Base-by-base conservation (phyloP, 1,140 invertebrate species). In the Mesaphorura yosii region DNA sequence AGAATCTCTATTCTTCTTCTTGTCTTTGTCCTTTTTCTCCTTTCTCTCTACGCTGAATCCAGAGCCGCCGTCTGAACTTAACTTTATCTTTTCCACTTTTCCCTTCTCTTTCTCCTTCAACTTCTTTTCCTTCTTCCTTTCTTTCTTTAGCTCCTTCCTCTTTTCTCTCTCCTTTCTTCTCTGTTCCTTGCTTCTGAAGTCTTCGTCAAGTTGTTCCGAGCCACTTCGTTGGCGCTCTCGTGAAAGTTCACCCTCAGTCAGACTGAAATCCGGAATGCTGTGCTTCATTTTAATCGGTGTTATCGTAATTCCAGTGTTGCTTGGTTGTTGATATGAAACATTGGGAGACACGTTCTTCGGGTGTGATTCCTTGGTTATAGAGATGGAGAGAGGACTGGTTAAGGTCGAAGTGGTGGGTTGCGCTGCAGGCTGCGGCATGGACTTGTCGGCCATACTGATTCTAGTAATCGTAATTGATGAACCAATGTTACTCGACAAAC, bases 21-120 rank as follows among this genome's bases (percentile, higher is more conserved):
- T 75, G 55, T 76, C 76, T 3, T 72, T 66, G 53, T 72, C 74
- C 56, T 76, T 77, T 47, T 78, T 79, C 58, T 81, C 81, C 48
- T 77, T 77, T 58, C 77, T 74, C 41, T 76, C 72, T 37, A 75
- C 69, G 37, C n/a, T n/a, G 10, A 6, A 6, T n/a, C n/a, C 7
- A 17, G 19, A 19, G 40, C 77, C 74, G 50, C 75, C 67, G 64
- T 72, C 69, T 69, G 76, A 58, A 70, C 73, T 72, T 56, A 75
- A 64, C 31, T 71, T 73, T 47, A 72, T 54, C 76, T 75, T 67
- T 69, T 75, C 64, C 72, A 76, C 67, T 58, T 56, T 40, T 72
- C 76, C 55, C 74, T 73, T 66, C 37, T 31, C 46, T 59, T 74
- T 75, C 12, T 71, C 60, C 69, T 76, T 80, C n/a, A n/a, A n/a